A percentile compares a stretch with the other conserved stretches of the same genome.
phyloP scores from a whole-genome alignment of 2,797 vertebrate species.

The Lindbergichthys nudifrons region DNA sequence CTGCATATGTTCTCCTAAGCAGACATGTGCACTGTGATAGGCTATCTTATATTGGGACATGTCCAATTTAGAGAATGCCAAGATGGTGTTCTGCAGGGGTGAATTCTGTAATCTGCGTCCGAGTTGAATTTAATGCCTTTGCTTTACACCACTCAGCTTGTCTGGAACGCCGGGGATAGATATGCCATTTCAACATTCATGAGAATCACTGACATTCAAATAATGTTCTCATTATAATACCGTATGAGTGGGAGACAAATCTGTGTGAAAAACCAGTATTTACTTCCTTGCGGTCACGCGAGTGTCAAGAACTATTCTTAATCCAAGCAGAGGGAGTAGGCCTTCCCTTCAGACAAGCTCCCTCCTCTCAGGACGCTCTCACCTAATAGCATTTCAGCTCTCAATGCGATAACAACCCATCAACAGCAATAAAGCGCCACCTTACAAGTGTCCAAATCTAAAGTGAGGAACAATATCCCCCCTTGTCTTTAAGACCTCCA shows the following conservation, averaged over 20 bases:
- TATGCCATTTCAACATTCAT: constrained; percentile 86
- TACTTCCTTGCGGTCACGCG: constrained; percentile 49
- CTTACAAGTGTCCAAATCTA: constrained; percentile 55
- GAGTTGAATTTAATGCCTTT: constrained; percentile 81
- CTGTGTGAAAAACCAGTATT: constrained; percentile 59
- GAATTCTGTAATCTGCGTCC: constrained; percentile 80
- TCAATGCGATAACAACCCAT: constrained; percentile 71
- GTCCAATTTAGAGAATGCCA: constrained; percentile 86
- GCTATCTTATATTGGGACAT: constrained; percentile 81
- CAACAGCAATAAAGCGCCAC: constrained; percentile 69
- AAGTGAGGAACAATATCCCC: constrained; percentile 62
- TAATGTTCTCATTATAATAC: constrained; percentile 83
- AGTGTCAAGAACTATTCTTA: constrained; percentile 54
- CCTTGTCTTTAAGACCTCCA: constrained; percentile 72
- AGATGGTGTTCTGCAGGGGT: constrained; percentile 78
- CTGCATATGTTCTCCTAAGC: constrained; percentile 85
- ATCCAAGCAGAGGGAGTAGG: constrained; percentile 42
- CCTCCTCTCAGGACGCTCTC: constrained; percentile 19
- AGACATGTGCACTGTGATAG: constrained; percentile 81
- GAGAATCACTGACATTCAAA: constrained; percentile 86
- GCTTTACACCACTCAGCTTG: constrained; percentile 77
- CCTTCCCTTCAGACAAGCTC: constrained; percentile 11
- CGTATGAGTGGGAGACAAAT: constrained; percentile 63
- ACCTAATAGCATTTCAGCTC: constrained; percentile 41
- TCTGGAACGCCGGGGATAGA: constrained; percentile 67